A percentile compares a stretch with the other conserved stretches of the same genome.
Evolutionary conservation across 35 echinoderm and acorn worm genomes (phyloP).

Genomic region (Apostichopus californicus): DNA sequence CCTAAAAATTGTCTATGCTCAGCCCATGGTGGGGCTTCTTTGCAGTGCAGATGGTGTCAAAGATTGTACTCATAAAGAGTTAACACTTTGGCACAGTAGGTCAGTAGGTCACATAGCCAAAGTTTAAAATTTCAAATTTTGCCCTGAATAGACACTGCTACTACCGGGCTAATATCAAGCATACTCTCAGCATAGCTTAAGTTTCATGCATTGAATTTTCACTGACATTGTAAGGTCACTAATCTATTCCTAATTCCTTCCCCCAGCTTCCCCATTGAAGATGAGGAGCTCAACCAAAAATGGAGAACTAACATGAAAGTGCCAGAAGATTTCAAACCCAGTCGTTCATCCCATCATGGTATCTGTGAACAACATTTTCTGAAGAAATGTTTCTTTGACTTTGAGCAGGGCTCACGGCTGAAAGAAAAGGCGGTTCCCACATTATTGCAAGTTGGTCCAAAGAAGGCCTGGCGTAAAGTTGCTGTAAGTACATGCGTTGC

Average conservation of each 20-base stretch:
- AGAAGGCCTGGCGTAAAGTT: constrained; percentile 24
- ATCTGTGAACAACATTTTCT: constrained; percentile 55
- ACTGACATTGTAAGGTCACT: neutral
- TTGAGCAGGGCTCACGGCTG: constrained; percentile 11
- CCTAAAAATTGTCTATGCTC: too few species aligned
- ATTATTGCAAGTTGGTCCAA: constrained; percentile 10
- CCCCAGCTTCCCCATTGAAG: constrained; percentile 15
- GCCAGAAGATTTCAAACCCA: neutral
- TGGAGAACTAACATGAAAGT: constrained; percentile 49
- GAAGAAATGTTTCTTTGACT: constrained; percentile 42
- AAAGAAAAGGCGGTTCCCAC: constrained; percentile 43
- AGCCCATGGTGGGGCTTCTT: too few species aligned
- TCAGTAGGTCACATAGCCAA: too few species aligned
- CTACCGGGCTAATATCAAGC: too few species aligned
- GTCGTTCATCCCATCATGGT: neutral
- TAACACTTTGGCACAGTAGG: too few species aligned
- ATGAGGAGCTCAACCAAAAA: neutral
- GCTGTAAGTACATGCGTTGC: constrained; percentile 15
- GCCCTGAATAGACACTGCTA: too few species aligned
- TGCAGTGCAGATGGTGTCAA: too few species aligned
- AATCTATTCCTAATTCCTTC: neutral
- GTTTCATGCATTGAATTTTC: too few species aligned
- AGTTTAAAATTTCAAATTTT: too few species aligned
- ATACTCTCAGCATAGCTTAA: too few species aligned
- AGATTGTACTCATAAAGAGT: too few species aligned